Base-by-base conservation (phyloP, 2,797 vertebrate genomes). In the Craterocephalus amniculus region DNA sequence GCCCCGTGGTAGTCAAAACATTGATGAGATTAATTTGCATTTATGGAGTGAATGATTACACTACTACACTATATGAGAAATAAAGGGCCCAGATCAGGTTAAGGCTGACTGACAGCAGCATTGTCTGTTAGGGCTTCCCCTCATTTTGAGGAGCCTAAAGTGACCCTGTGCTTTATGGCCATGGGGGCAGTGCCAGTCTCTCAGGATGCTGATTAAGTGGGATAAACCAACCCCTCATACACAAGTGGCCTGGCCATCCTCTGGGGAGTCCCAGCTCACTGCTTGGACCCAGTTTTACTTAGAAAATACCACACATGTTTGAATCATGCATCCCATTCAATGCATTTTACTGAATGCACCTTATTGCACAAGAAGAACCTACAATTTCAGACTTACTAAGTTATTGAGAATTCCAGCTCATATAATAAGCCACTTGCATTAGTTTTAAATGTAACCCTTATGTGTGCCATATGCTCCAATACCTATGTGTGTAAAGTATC, bases 201-300 rank as follows among this genome's bases (percentile, higher is more conserved):
- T 90, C 85, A 81, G 89, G 89, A 89, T 90, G 90, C 86, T 93
- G 91, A 94, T 94, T 93, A 93, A 94, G 88, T 92, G 85, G 92
- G 88, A 93, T 93, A 89, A 94, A 92, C 88, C 87, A 85, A 78
- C 80, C 84, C 81, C 86, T 86, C 76, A 89, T 76, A 87, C 83
- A 91, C 87, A 91, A 93, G 91, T 85, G 85, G 81, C 78, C 77
- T 29, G 79, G 74, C 67, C 34, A 76, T 90, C 88, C 90, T 88
- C 79, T 76, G 84, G 88, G 87, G 86, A 87, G 78, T 74, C 62
- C 80, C 66, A 72, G 79, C 68, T 83, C 60, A 76, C 68, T 18
- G 70, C 70, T 66, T 70, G 61, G 54, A 64, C 63, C 66, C 67
- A 61, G 78, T 72, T 79, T 75, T 58, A 60, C 13, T 64, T 55